Evolutionary conservation across 1,140 invertebrate species (phyloP).

Genomic region (Ridgeia piscesae): DNA sequence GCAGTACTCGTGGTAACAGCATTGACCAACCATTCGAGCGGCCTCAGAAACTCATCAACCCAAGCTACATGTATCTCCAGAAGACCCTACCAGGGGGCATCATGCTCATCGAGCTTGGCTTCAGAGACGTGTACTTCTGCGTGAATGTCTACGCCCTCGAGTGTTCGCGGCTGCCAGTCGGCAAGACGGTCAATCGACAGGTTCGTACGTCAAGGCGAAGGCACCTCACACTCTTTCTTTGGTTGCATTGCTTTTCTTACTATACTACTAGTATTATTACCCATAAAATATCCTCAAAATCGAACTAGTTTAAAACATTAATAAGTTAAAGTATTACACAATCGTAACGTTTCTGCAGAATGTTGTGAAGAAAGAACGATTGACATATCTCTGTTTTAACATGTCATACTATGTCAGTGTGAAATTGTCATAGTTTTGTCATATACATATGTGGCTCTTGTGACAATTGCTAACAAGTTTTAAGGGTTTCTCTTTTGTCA

Average conservation of each 20-base stretch:
- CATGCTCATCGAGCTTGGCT: constrained; percentile 71
- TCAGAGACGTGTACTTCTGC: constrained; percentile 76
- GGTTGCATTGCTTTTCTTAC: constrained; percentile 10
- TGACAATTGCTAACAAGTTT: too few relatives aligned
- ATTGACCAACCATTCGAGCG: background rate
- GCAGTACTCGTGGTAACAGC: background rate
- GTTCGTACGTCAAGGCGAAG: constrained; percentile 29
- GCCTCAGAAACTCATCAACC: background rate
- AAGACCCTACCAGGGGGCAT: constrained; percentile 66
- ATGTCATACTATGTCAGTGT: too few relatives aligned
- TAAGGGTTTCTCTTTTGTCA: too few relatives aligned
- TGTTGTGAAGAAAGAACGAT: too few relatives aligned
- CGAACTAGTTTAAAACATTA: too few relatives aligned
- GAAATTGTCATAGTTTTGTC: too few relatives aligned
- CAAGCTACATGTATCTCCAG: constrained; percentile 65
- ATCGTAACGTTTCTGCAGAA: too few relatives aligned
- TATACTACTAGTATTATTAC: too few relatives aligned
- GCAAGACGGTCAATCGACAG: constrained; percentile 51
- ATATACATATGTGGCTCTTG: too few relatives aligned
- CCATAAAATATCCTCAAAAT: too few relatives aligned
- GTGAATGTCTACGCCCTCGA: constrained; percentile 74
- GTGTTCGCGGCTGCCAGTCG: constrained; percentile 64
- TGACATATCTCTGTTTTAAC: too few relatives aligned
- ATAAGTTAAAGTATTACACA: too few relatives aligned
- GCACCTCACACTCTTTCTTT: constrained; percentile 11